phyloP scores from a whole-genome alignment of 2,888 invertebrate species.

The Nemapogon koenigi region DNA sequence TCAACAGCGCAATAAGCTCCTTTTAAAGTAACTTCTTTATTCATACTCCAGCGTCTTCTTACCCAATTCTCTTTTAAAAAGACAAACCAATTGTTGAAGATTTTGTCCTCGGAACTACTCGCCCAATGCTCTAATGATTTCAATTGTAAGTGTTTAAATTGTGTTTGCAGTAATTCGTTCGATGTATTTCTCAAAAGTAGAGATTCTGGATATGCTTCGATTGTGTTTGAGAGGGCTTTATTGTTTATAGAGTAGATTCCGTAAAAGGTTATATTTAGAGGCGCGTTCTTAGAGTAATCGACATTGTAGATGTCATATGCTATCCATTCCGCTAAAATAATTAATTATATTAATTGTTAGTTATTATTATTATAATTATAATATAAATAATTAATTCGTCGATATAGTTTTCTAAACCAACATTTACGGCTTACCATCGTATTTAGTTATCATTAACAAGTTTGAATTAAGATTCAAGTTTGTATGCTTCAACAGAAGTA shows the following conservation, averaged over 20 bases:
- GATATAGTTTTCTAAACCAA: background rate
- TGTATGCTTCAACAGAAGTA: background rate
- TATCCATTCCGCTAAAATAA: background rate
- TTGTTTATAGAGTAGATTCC: background rate
- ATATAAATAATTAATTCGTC: background rate
- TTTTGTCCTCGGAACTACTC: background rate
- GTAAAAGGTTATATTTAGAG: constrained; percentile 2
- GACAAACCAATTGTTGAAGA: background rate
- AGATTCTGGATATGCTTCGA: too few relatives aligned
- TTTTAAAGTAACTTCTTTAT: background rate
- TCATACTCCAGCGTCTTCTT: background rate
- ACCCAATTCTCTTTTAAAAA: constrained; percentile 1
- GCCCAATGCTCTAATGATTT: background rate
- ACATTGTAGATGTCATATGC: constrained; percentile 4
- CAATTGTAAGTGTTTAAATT: background rate
- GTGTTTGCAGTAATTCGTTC: too few relatives aligned
- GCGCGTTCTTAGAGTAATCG: background rate
- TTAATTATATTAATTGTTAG: background rate
- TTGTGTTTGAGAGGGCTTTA: too few relatives aligned
- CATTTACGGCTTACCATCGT: background rate
- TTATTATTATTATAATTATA: background rate
- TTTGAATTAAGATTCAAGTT: constrained; percentile 1
- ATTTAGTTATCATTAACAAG: background rate
- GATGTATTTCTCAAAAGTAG: too few relatives aligned
- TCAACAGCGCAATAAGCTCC: constrained; percentile 4